Evolutionary conservation across 2,888 invertebrate genomes (phyloP), one percentile per base, ranked within the genome.

Genomic region (Neelides folsomi): DNA sequence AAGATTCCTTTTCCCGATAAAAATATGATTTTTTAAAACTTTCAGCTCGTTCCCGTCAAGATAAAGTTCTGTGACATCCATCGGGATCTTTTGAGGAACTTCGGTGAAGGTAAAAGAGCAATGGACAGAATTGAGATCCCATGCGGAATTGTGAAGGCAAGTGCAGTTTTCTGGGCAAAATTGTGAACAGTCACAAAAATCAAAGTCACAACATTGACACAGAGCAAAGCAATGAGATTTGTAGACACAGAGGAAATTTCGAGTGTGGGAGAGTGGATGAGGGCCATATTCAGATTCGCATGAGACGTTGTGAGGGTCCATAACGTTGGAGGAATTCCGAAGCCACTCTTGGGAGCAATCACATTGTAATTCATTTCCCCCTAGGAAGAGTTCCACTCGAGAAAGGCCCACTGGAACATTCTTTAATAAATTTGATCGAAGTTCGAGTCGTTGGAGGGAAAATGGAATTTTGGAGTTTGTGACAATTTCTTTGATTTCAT

Each of bases 141-240:
- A 93, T 50, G 86, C 82, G 68, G 87, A 85, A 73, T 94, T 92
- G 70, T 90, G 89, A 75, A 89, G 93, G 70, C 94, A 94, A 55
- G 86, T 86, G 75, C 94, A 94, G 71, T 89, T 88, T 43, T 78
- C 79, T 45, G 94, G 94, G 70, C 94, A 94, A 62, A 86, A 89
- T 86, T 92, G 92, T 75, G 92, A 88, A 75, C 94, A 94, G 73
- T 94, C 94, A 75, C 94, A 94, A 49, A 89, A 89, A 71, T 90
- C 92, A 72, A 89, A 94, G 71, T 92, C 90, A 73, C 94, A 94
- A 74, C 94, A 94, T 69, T 89, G 88, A 69, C 94, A 94, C 58
- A 89, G 76, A 12, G 92, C 86, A 71, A 90, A 92, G 73, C 94
- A 94, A 71, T 92, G 89, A 39, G 86, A 84, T 72, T 84, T 84